Evolutionary conservation across 1,140 invertebrate species (phyloP).

Genomic region (Zaprionus lachaisei): DNA sequence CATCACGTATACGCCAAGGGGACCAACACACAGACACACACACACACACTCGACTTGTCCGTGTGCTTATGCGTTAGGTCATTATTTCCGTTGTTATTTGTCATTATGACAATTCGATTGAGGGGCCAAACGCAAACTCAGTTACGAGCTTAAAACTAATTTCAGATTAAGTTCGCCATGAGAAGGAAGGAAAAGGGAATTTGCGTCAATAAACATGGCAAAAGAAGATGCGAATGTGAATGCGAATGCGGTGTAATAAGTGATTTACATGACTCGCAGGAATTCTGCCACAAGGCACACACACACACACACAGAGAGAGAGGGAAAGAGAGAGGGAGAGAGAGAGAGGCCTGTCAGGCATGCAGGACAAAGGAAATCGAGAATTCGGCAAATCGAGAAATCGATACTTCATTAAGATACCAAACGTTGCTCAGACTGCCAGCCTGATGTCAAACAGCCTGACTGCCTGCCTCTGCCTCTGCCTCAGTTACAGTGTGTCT

Average conservation of each 20-base stretch:
- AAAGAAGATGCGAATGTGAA: constrained; percentile 2
- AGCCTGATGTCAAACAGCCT: constrained; percentile 23
- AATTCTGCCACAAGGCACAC: constrained; percentile 69
- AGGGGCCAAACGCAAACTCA: constrained; percentile 67
- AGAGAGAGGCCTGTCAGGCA: neutral
- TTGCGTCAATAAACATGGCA: constrained; percentile 53
- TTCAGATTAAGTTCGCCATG: constrained; percentile 75
- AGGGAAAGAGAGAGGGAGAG: too few species aligned
- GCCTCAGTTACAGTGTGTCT: neutral
- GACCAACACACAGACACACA: constrained; percentile 23
- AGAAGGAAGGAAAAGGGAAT: constrained; percentile 34
- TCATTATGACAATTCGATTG: constrained; percentile 80
- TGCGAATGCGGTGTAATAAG: constrained; percentile 63
- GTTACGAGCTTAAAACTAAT: constrained; percentile 82
- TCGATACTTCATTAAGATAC: constrained; percentile 83
- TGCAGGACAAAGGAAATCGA: constrained; percentile 22
- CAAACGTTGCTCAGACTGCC: constrained; percentile 31
- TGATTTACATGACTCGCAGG: constrained; percentile 82
- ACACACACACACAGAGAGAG: constrained; percentile 7
- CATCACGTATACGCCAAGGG: constrained; percentile 77
- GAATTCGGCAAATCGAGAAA: constrained; percentile 65
- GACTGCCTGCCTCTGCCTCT: constrained; percentile 8
- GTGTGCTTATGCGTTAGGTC: constrained; percentile 57
- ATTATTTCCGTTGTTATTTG: constrained; percentile 82
- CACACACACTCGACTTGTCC: constrained; percentile 57